Evolutionary conservation across 2,888 invertebrate genomes (phyloP), one percentile per base, ranked within the genome.

Genomic region (Oeneis ivallda): DNA sequence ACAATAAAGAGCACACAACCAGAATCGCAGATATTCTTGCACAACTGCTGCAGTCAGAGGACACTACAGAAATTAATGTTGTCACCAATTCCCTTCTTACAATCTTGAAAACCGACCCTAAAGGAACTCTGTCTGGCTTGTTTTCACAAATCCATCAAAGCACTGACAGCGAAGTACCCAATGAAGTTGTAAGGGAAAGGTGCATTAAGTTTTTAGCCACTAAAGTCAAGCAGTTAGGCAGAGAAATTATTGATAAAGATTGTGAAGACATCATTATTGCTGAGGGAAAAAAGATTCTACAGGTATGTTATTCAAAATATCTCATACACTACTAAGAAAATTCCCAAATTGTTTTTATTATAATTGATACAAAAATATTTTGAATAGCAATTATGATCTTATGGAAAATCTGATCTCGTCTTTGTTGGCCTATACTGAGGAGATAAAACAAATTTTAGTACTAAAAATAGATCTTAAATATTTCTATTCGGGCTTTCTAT

Each of bases 21-120:
- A 96, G 96, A 85, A 96, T 99, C 76, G 96, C 98, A 11, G 98
- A 98, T 83, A 97, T 98, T 70, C 92, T 99, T 67, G 96, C 97
- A 6, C 99, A 99, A 82, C 91, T 99, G 52, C 89, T 99, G 66
- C 96, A 97, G 81, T 94, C 97, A 26, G 96, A 97, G 71, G 98
- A 98, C 86, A 86, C 94, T 34, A 93, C 95, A 32, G 99, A 99
- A 88, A 92, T 97, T 70, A 95, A 94, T 81, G 94, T 97, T 71
- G 97, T 98, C 39, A 95, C 96, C 69, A 96, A 95, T 76, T 96
- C 98, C 0, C 92, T 99, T 62, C 92, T 96, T 74, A 94, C 96
- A 39, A 93, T 98, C 41, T 93, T 97, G 74, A 96, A 95, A 79
- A 93, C 93, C 77, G 95, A 96, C 79, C 94, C 95, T 0, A 93